These are phyloP conservation scores for Conops quadrifasciatus DNA, from an alignment of 2,888 invertebrate species.

Conservation along the genomic window DNA sequence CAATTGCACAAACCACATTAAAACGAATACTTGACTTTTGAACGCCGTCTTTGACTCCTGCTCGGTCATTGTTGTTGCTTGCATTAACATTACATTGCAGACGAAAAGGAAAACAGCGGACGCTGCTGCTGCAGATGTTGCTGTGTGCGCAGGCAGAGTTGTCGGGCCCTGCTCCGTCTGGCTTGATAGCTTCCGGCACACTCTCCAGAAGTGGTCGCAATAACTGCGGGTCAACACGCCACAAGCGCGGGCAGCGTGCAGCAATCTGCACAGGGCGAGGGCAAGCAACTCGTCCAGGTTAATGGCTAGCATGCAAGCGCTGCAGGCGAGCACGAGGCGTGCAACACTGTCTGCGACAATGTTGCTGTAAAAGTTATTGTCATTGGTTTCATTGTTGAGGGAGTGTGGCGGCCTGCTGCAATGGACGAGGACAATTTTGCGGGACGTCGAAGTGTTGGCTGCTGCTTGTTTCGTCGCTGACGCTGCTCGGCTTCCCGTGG, in stretches of 20 bases:
- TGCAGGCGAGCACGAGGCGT: not conserved
- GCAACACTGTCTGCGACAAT: not conserved
- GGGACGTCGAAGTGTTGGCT: too few relatives aligned
- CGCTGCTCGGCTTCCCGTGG: not conserved
- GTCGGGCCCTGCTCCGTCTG: not conserved
- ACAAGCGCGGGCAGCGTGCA: not conserved
- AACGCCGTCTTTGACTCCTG: not conserved
- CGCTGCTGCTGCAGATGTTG: not conserved
- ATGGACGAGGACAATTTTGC: not conserved
- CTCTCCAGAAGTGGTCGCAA: not conserved
- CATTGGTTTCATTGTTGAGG: conserved; percentile 4
- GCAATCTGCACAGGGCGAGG: not conserved
- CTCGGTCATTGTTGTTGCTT: not conserved
- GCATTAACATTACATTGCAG: not conserved
- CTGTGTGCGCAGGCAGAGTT: not conserved
- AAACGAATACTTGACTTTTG: not conserved
- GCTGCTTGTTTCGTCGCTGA: not conserved
- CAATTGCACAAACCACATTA: conserved; percentile 8
- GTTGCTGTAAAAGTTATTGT: conserved; percentile 8
- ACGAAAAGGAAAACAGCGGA: not conserved
- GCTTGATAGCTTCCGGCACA: not conserved
- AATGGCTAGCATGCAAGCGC: conserved; percentile 3
- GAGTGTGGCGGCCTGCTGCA: not conserved
- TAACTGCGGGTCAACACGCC: not conserved
- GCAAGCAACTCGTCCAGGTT: not conserved